Percentiles rank a stretch among this genome's conserved stretches.
These are phyloP conservation scores for Ericerus pela DNA, from an alignment of 1,140 invertebrate genomes.

Conservation along the genomic window DNA sequence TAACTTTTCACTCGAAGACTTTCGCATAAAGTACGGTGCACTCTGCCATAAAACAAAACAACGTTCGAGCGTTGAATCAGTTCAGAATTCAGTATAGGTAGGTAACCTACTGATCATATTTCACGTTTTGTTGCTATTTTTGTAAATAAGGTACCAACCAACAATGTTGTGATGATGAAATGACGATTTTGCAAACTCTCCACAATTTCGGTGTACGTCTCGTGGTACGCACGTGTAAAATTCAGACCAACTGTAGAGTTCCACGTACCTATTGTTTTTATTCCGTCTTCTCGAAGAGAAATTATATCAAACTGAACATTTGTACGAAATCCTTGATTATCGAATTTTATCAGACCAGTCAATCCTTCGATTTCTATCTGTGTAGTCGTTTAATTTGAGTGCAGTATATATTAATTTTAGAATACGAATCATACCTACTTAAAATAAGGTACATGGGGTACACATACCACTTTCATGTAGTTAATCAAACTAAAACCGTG, in stretches of 20 bases:
- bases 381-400: conserved; percentile 18
- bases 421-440: not conserved
- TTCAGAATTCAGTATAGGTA: not conserved
- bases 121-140: not conserved
- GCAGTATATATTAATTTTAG: too few relatives aligned
- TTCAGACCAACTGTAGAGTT: conserved; percentile 75
- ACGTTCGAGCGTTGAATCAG: not conserved
- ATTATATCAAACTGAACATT: conserved; percentile 83
- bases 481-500: conserved; percentile 90
- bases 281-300: conserved; percentile 63
- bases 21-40: conserved; percentile 81
- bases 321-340: conserved; percentile 80
- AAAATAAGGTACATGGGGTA: not conserved
- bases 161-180: conserved; percentile 74
- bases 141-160: conserved; percentile 45
- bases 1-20: conserved; percentile 60
- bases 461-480: conserved; percentile 89
- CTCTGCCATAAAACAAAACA: conserved; percentile 43
- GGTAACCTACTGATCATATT: not conserved
- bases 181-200: conserved; percentile 84
- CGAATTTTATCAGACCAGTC: conserved; percentile 85
- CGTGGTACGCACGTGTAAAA: conserved; percentile 72
- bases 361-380: conserved; percentile 81
- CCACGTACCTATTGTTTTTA: conserved; percentile 76
- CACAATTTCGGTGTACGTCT: conserved; percentile 66